Percentiles rank a stretch among this genome's conserved stretches.
Evolutionary conservation across 2,888 invertebrate genomes (phyloP).

Genomic region (Orchestes rusci): DNA sequence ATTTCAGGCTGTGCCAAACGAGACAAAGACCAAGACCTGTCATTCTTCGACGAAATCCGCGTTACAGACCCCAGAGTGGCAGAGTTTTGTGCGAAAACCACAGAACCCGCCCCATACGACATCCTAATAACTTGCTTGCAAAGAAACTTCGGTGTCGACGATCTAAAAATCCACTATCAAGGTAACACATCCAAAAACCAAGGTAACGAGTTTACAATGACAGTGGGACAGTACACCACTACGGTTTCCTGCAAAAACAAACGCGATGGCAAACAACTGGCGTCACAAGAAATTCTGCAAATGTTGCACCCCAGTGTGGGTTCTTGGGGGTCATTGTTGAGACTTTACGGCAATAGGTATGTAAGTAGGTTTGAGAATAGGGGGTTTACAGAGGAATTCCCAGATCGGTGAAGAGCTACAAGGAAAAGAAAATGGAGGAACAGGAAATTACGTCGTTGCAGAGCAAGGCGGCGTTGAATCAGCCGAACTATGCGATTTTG

Average conservation of each 20-base stretch:
- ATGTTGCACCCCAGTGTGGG: constrained; percentile 90
- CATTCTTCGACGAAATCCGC: constrained; percentile 87
- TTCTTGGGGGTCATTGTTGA: constrained; percentile 89
- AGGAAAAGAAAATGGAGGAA: constrained; percentile 87
- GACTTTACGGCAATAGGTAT: constrained; percentile 87
- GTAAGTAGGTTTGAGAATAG: too few species aligned
- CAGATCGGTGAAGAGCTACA: constrained; percentile 85
- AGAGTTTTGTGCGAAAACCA: constrained; percentile 93
- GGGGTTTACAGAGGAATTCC: too few species aligned
- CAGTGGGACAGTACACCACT: constrained; percentile 68
- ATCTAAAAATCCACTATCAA: constrained; percentile 79
- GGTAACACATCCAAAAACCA: constrained; percentile 78
- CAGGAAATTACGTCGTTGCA: constrained; percentile 88
- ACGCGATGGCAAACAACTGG: constrained; percentile 91
- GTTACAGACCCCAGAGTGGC: constrained; percentile 91
- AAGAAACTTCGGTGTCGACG: constrained; percentile 85
- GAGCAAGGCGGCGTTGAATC: constrained; percentile 80
- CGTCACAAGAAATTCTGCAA: constrained; percentile 89
- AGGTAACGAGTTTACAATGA: constrained; percentile 91
- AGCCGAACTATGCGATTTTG: constrained; percentile 86
- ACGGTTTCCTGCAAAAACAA: constrained; percentile 94
- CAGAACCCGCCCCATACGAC: constrained; percentile 92
- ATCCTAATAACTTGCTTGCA: constrained; percentile 87
- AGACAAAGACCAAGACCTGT: constrained; percentile 47
- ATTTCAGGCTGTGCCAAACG: constrained; percentile 40